phyloP scores from a whole-genome alignment of 1,140 invertebrate genomes.

The Lepidurus couesii region DNA sequence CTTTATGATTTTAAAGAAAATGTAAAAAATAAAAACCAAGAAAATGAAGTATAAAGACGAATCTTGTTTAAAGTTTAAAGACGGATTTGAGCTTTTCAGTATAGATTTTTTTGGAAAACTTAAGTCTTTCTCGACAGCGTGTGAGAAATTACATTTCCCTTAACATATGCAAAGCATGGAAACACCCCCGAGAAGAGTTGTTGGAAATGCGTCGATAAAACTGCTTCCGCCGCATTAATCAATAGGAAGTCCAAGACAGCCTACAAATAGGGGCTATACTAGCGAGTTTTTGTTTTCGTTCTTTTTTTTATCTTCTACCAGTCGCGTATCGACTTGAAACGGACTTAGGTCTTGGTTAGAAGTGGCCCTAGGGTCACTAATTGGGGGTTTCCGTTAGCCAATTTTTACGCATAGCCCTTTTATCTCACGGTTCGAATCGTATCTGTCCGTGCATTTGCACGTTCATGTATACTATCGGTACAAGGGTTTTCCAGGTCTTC shows the following conservation, averaged over 20 bases:
- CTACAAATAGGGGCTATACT: background rate
- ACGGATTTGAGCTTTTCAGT: too few relatives aligned
- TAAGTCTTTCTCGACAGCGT: too few relatives aligned
- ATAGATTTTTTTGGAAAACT: too few relatives aligned
- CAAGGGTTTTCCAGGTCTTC: background rate
- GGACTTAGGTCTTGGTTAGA: too few relatives aligned
- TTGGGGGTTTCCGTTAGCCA: background rate
- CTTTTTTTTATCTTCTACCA: too few relatives aligned
- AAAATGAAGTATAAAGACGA: too few relatives aligned
- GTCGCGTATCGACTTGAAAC: too few relatives aligned
- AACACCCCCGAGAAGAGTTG: background rate
- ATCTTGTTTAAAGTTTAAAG: too few relatives aligned
- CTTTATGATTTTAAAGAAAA: too few relatives aligned
- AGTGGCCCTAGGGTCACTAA: constrained; percentile 7
- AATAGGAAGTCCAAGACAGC: constrained; percentile 10
- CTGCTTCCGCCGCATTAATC: background rate
- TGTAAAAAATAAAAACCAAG: too few relatives aligned
- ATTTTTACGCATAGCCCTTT: background rate
- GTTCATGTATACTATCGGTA: background rate
- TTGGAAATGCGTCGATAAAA: background rate
- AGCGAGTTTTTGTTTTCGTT: background rate
- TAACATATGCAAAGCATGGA: background rate
- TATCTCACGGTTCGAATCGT: background rate
- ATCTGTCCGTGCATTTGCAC: background rate
- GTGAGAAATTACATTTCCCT: too few relatives aligned